Evolutionary conservation across 2,888 invertebrate species (phyloP).

Genomic region (Cyaniris semiargus): DNA sequence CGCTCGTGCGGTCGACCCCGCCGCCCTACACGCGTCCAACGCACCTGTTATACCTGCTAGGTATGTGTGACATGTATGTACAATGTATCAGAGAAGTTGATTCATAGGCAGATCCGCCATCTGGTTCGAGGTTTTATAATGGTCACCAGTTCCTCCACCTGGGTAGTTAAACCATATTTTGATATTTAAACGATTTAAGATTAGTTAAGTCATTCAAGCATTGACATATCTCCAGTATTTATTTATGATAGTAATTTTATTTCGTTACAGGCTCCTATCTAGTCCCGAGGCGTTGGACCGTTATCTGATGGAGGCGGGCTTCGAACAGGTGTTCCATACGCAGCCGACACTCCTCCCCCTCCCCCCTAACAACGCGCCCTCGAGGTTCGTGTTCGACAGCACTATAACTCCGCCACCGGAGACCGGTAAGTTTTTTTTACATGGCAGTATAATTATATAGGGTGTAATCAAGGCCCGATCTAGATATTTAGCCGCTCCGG

Average conservation of each 20-base stretch:
- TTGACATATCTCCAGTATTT: too few species aligned
- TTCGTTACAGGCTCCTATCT: constrained; percentile 73
- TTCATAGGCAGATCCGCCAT: too few species aligned
- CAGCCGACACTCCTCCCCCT: constrained; percentile 62
- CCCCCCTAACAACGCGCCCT: constrained; percentile 49
- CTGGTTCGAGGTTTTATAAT: too few species aligned
- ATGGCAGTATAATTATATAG: too few species aligned
- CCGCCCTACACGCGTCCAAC: constrained; percentile 80
- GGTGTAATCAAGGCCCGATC: too few species aligned
- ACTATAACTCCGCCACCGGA: constrained; percentile 69
- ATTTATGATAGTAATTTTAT: background rate
- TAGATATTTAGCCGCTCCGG: too few species aligned
- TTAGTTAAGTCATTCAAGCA: too few species aligned
- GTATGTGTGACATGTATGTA: constrained; percentile 45
- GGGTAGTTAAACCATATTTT: too few species aligned
- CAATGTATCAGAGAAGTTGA: too few species aligned
- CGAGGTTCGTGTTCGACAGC: constrained; percentile 67
- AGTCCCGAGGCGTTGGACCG: constrained; percentile 93
- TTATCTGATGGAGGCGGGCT: constrained; percentile 91
- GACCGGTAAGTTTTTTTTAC: constrained; percentile 49
- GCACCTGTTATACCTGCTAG: constrained; percentile 86
- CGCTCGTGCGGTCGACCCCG: constrained; percentile 93
- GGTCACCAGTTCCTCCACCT: too few species aligned
- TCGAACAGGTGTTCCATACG: constrained; percentile 86
- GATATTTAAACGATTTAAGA: too few species aligned